phyloP scores from a whole-genome alignment of 1,140 invertebrate species.

The Trachelipus rathkii region DNA sequence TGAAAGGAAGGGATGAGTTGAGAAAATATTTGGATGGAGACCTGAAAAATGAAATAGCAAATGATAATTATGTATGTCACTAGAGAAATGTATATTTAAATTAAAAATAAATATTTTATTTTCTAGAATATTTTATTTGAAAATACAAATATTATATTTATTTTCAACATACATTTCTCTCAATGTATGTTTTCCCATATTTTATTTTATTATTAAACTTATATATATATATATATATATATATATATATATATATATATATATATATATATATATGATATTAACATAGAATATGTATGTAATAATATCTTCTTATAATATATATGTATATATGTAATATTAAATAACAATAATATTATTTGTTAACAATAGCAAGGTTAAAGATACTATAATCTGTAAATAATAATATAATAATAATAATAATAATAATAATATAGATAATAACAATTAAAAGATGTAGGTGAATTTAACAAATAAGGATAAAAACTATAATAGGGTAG shows the following conservation, averaged over 20 bases:
- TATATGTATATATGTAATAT: too few species aligned
- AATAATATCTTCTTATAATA: too few species aligned
- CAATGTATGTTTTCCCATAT: neutral
- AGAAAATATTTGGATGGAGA: neutral
- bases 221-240: neutral
- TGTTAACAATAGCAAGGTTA: neutral
- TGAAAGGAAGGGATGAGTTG: neutral
- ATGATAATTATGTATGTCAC: too few species aligned
- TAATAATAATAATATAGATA: too few species aligned
- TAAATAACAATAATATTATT: neutral
- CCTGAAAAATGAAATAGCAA: neutral
- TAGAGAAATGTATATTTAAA: neutral
- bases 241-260: neutral
- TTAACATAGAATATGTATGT: too few species aligned
- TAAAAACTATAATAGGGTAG: too few species aligned
- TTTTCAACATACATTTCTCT: neutral
- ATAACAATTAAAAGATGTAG: too few species aligned
- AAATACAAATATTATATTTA: neutral
- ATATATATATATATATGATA: too few species aligned
- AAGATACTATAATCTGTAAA: neutral
- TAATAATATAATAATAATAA: too few species aligned
- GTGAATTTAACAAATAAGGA: too few species aligned
- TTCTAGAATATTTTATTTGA: neutral
- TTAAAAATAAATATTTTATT: neutral
- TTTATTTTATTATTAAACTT: neutral